A percentile compares a stretch with the other conserved stretches of the same genome.
phyloP scores from a whole-genome alignment of 2,113 vertebrate species.

The Pedetes capensis region DNA sequence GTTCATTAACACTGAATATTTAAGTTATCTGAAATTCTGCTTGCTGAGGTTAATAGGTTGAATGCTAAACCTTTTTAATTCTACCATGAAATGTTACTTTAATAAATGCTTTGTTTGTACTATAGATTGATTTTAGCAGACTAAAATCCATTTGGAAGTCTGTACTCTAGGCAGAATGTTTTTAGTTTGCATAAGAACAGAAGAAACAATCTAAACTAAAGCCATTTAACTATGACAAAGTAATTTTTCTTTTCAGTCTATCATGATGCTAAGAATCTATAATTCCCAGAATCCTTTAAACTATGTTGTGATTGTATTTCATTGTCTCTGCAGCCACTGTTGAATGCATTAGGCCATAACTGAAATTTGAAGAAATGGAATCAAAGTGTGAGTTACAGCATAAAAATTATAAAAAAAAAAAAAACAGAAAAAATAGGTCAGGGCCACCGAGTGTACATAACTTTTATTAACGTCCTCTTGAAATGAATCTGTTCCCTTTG shows the following conservation, averaged over 20 bases:
- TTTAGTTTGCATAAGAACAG: not conserved
- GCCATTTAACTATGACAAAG: constrained; percentile 9
- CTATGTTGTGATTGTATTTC: not conserved
- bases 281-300: not conserved
- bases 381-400: not conserved
- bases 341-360: not conserved
- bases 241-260: not conserved
- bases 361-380: constrained; percentile 40
- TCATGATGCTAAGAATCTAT: not conserved
- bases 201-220: constrained; percentile 30
- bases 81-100: constrained; percentile 37
- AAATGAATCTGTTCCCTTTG: not conserved
- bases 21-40: not conserved
- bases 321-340: not conserved
- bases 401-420: not conserved
- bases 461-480: not conserved
- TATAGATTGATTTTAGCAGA: constrained; percentile 38
- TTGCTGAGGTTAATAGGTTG: constrained; percentile 10
- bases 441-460: not conserved
- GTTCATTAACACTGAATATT: not conserved
- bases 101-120: constrained; percentile 19
- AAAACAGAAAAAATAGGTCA: not conserved
- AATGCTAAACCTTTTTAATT: constrained; percentile 2
- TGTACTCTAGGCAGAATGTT: not conserved
- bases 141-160: constrained; percentile 34